Percentiles rank a stretch among this genome's conserved stretches.
These are phyloP conservation scores for Cephus pygmeus DNA, from an alignment of 2,888 invertebrate species.

Conservation along the genomic window DNA sequence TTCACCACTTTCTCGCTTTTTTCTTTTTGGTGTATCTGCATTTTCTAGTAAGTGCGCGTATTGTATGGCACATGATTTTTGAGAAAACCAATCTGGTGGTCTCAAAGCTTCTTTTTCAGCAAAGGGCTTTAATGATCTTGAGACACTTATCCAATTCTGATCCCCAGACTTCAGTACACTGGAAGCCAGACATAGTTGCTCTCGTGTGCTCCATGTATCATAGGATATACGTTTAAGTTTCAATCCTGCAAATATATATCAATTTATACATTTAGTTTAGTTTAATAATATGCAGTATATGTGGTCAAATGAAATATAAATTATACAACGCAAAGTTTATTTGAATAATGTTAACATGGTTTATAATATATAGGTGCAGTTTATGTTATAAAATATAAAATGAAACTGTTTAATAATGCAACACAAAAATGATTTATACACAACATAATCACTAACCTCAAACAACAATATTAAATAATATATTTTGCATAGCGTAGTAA, in stretches of 20 bases:
- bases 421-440: constrained; percentile 12
- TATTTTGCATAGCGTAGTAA: not conserved
- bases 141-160: constrained; percentile 93
- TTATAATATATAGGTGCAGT: not conserved
- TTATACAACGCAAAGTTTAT: not conserved
- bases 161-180: constrained; percentile 88
- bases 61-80: constrained; percentile 90
- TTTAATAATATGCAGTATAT: not conserved
- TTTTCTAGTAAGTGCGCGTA: constrained; percentile 85
- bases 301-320: not conserved
- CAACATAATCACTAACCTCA: not conserved
- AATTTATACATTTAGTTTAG: not conserved
- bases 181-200: constrained; percentile 87
- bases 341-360: not conserved
- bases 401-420: constrained; percentile 8
- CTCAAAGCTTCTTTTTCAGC: constrained; percentile 75
- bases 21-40: constrained; percentile 86
- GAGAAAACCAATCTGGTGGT: constrained; percentile 89
- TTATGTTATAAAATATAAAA: not conserved
- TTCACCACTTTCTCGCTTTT: constrained; percentile 79
- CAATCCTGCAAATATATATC: constrained; percentile 39
- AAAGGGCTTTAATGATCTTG: constrained; percentile 81
- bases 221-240: constrained; percentile 77
- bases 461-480: not conserved
- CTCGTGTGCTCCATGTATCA: constrained; percentile 88